phyloP scores from a whole-genome alignment of 2,888 invertebrate genomes.

The Hypercompe scribonia region DNA sequence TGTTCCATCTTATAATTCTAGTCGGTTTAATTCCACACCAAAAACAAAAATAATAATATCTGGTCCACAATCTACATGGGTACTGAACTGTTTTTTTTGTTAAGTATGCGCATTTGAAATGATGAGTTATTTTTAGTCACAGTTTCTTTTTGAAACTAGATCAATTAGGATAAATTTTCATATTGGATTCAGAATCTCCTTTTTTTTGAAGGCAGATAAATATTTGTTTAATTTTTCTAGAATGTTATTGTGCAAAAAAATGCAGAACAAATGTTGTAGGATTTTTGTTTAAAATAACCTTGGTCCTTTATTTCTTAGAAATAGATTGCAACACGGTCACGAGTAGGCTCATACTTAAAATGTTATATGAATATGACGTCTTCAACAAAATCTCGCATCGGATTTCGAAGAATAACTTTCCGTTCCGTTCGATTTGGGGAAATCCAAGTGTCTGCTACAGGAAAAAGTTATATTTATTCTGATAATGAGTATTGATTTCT shows the following conservation, averaged over 20 bases:
- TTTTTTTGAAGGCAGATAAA: too few relatives aligned
- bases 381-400: slow-evolving; percentile 69
- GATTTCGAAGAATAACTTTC: slow-evolving; percentile 80
- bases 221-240: neutral
- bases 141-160: too few relatives aligned
- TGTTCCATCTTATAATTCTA: too few relatives aligned
- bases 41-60: too few relatives aligned
- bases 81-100: too few relatives aligned
- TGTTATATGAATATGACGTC: slow-evolving; percentile 53
- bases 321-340: slow-evolving; percentile 12
- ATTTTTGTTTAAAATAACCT: neutral
- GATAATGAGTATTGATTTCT: slow-evolving; percentile 35
- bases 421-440: slow-evolving; percentile 62
- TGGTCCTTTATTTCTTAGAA: neutral
- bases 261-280: neutral
- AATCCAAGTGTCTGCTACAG: slow-evolving; percentile 62
- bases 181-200: too few relatives aligned
- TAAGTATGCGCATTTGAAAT: too few relatives aligned
- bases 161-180: too few relatives aligned
- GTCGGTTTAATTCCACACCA: too few relatives aligned
- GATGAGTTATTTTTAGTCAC: too few relatives aligned
- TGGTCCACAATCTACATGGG: too few relatives aligned
- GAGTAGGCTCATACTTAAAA: slow-evolving; percentile 34
- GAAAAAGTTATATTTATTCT: slow-evolving; percentile 60
- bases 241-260: neutral